Percentiles rank a stretch among this genome's conserved stretches.
Evolutionary conservation across 2,797 vertebrate genomes (phyloP).

Genomic region (Notoglanidium macrostoma): DNA sequence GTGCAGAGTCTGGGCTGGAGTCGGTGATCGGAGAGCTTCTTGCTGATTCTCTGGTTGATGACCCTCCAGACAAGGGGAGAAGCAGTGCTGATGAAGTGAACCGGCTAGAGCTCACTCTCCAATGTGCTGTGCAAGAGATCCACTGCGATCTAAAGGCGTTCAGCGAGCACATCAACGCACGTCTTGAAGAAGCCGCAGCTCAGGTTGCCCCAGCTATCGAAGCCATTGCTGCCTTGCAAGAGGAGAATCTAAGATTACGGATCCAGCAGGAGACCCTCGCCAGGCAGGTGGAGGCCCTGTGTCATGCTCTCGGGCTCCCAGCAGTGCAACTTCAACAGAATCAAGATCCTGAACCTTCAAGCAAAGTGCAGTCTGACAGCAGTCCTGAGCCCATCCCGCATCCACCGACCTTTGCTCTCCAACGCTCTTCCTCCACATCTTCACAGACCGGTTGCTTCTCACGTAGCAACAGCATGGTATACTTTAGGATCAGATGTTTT

Average conservation of each 20-base stretch:
- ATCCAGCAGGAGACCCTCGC: slow-evolving; percentile 78
- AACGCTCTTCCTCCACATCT: slow-evolving; percentile 74
- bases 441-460: slow-evolving; percentile 66
- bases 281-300: slow-evolving; percentile 76
- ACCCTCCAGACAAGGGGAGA: slow-evolving; percentile 56
- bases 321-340: slow-evolving; percentile 58
- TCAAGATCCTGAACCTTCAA: background rate
- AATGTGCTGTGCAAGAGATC: slow-evolving; percentile 75
- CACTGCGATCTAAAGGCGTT: slow-evolving; percentile 80
- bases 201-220: slow-evolving; percentile 69
- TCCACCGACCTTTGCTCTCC: slow-evolving; percentile 78
- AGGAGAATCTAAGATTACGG: slow-evolving; percentile 80
- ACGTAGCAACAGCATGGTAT: slow-evolving; percentile 74
- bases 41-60: slow-evolving; percentile 59
- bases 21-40: slow-evolving; percentile 69
- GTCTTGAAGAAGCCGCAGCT: slow-evolving; percentile 68
- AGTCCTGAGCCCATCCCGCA: slow-evolving; percentile 70
- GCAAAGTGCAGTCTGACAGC: background rate
- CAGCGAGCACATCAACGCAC: slow-evolving; percentile 70
- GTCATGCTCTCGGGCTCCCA: slow-evolving; percentile 66
- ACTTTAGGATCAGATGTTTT: background rate
- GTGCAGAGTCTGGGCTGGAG: slow-evolving; percentile 66
- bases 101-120: slow-evolving; percentile 69
- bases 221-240: slow-evolving; percentile 73
- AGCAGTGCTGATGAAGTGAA: slow-evolving; percentile 31